Evolutionary conservation across 2,797 vertebrate genomes (phyloP), one percentile per base, ranked within the genome.

Genomic region (Scyliorhinus canicula): DNA sequence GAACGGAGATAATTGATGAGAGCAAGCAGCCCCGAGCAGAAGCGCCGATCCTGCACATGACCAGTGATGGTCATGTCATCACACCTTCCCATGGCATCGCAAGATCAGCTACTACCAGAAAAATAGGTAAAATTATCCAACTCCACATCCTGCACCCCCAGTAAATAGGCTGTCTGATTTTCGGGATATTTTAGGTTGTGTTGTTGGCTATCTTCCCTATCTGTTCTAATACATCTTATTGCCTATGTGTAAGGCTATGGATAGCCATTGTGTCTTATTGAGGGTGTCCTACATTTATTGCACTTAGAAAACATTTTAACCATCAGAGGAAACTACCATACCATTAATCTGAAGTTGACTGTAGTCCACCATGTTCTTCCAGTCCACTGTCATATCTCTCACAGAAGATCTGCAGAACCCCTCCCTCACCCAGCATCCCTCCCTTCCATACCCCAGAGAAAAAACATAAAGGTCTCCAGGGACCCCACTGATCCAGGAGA

Each of bases 1-100:
- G 69, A 74, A 94, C 93, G 1, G 93, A 94, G 16, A 94, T 94
- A 19, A 69, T 74, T 28, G 65, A 44, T 55, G 93, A 67, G 50
- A 69, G 31, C 19, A 47, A 71, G 31, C 44, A 94, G 67, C 28
- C 67, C 0, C 44, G 65, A n/a, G 16, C 31, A 11, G 93, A 94
- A 31, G 67, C 93, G 0, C 44, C 93, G 19, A n/a, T 52, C 65
- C 8, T 71, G 47, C 28, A 71, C 47, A 52, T 74, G 93, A n/a
- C 31, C 16, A 24, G 47, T 69, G 93, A 94, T 74, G 67, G 69
- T 24, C 93, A 74, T 6, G 50, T 94, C 31, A 21, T 74, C 12
- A 50, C 67, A 14, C 65, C 93, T 16, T 31, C 44, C 6, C 93
- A 52, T 35, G 93, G 69, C 35, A 71, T 74, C 2, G 65, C 65